Base-by-base conservation (phyloP, 1,140 invertebrate species). In the Caenorhabditis latens region DNA sequence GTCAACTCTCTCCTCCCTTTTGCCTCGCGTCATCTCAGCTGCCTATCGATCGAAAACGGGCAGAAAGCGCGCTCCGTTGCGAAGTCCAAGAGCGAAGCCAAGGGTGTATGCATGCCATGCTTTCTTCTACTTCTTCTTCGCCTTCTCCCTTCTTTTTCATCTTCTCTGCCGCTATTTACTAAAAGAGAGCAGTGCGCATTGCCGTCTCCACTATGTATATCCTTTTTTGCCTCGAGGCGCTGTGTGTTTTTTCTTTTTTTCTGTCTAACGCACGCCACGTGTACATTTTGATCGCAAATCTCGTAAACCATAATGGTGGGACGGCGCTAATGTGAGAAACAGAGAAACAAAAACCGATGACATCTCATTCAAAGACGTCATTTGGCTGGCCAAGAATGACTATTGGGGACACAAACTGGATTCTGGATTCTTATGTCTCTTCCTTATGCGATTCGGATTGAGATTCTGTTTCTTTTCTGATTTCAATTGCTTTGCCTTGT, bases 311-410 rank as follows among this genome's bases (percentile, higher is more conserved):
- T 53, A 14, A 14, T 53, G 50, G 24, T 40, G 63, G 9, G 63
- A 24, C 61, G 71, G 9, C 65, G 65, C 40, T 79, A 53, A 79
- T 79, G 71, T 79, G 71, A 50, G 71, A 50, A 79, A 79, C 32
- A 32, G 32, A 32, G 32, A 32, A 2, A 32, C 65, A 71, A 79
- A 79, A 79, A 79, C 46, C 46, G 71, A 79, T 79, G 46, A 50
- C 71, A 79, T 79, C 71, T 79, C 63, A 67, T 67, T 67, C 71
- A 24, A 79, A 11, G 42, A n/a, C 42, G 67, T n/a, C 43, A 75
- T 75, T 79, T 24, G 71, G 71, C 71, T 79, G 43, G 46, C 2
- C 8, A 50, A 42, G 21, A 79, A 50, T 50, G 46, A 53, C 13
- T 13, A 46, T 32, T 9, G 40, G 63, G 13, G 9, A 13, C 14